Base-by-base conservation (phyloP, 2,888 invertebrate genomes). In the Amblyjoppa fuscipennis region DNA sequence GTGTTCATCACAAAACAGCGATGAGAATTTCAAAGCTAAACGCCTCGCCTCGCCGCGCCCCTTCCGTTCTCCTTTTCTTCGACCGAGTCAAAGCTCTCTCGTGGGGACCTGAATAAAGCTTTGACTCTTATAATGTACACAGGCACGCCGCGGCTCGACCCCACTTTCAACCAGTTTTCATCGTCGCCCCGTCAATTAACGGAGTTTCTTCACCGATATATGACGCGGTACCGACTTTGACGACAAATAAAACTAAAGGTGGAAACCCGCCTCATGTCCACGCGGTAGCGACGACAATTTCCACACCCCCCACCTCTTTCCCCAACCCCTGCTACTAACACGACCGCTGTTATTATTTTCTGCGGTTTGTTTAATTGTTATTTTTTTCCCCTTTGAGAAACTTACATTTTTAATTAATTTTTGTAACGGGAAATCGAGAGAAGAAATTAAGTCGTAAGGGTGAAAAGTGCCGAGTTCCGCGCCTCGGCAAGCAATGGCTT, bases 51-150 rank as follows among this genome's bases (percentile, higher is more conserved):
- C 41, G 49, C 7, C 69, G 69, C 49, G 28, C 69, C 69, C 20
- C 25, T 59, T 59, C 69, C 69, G 69, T 69, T 69, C 28, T 69
- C 45, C 28, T 69, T 69, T 69, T 69, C 69, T 69, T 69, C 49
- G 45, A 49, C 7, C 6, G 66, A 66, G 49, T 28, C 69, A 49
- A 69, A 25, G 25, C 28, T 69, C 69, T 3, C 69, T 20, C 28
- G 69, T 4, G 45, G 7, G 25, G 28, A 6, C 25, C 25, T 7
- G 28, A 69, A 69, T 45, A 69, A 69, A 45, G 45, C 45, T 49
- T 69, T 51, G 69, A 25, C 20, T 41, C 38, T 45, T 51, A 49
- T 49, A 49, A 49, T 49, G 28, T 28, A 45, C 20, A 16, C 28
- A 49, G 25, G 3, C 41, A 45, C 9, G 16, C 41, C 38, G 38